Conservation (phyloP, 2,113 vertebrate species). For the Serinus canaria region DNA sequence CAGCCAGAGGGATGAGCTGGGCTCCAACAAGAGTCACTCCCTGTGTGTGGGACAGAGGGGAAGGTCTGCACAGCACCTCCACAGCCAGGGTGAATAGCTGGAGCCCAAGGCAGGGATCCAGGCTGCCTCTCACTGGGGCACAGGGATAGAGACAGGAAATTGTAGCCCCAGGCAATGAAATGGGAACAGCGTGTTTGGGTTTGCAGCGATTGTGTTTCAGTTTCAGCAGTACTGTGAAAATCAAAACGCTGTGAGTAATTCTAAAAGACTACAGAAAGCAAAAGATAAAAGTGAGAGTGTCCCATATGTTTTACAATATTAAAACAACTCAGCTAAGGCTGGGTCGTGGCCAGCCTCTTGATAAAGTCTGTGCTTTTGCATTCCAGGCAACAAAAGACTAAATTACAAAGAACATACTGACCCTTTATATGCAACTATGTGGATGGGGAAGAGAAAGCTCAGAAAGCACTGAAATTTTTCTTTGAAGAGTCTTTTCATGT, state of each 20-base stretch:
- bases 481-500: neutral
- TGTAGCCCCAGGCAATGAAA: neutral
- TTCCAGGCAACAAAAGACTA: slow-evolving; percentile 3
- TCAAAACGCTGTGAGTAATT: neutral
- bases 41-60: fast-evolving
- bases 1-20: too few species aligned
- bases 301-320: neutral
- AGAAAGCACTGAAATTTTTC: neutral
- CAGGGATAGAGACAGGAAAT: neutral
- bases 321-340: neutral
- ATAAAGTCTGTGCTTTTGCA: neutral
- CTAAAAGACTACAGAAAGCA: neutral
- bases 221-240: slow-evolving; percentile 1
- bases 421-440: neutral
- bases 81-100: neutral
- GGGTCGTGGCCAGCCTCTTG: neutral
- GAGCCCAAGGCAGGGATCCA: neutral
- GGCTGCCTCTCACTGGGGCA: neutral
- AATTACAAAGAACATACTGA: neutral
- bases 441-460: neutral
- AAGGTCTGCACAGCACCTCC: neutral
- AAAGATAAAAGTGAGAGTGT: neutral
- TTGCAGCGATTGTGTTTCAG: neutral
- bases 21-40: neutral
- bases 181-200: neutral